Evolutionary conservation across 2,797 vertebrate genomes (phyloP).

Genomic region (Perodicticus potto): DNA sequence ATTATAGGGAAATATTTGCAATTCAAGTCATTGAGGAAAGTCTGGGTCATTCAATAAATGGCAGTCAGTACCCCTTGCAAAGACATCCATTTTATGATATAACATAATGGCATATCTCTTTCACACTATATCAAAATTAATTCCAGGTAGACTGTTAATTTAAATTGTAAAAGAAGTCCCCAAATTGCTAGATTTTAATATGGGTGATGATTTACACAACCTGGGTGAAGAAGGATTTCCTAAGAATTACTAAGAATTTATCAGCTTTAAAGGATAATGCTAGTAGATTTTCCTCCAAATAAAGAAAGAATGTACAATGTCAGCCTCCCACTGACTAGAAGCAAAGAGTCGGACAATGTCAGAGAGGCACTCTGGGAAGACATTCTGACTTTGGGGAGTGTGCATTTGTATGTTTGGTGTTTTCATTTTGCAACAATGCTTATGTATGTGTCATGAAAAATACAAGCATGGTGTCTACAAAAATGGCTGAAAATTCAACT

Average conservation of each 20-base stretch:
- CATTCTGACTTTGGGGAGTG: not conserved
- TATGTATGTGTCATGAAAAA: constrained; percentile 10
- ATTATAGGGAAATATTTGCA: constrained; percentile 30
- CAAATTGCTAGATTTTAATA: not conserved
- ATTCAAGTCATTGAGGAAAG: constrained; percentile 19
- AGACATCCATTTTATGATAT: not conserved
- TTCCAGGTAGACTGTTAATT: constrained; percentile 52
- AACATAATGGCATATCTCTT: not conserved
- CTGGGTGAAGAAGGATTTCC: constrained; percentile 12
- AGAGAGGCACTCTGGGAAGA: not conserved
- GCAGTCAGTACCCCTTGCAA: constrained; percentile 9
- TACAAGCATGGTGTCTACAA: not conserved
- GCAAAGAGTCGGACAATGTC: not conserved
- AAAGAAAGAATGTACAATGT: not conserved
- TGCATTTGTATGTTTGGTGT: not conserved
- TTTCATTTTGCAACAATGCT: constrained; percentile 7
- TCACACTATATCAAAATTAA: constrained; percentile 14
- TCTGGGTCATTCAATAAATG: constrained; percentile 5
- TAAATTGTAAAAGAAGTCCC: constrained; percentile 33
- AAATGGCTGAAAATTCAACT: constrained; percentile 16
- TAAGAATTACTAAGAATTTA: not conserved
- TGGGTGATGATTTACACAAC: not conserved
- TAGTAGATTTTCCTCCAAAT: not conserved
- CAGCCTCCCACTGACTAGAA: not conserved
- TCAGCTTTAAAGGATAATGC: not conserved